Conservation (phyloP, 2,888 invertebrate species). For the Gastracanthus pulcherrimus region DNA sequence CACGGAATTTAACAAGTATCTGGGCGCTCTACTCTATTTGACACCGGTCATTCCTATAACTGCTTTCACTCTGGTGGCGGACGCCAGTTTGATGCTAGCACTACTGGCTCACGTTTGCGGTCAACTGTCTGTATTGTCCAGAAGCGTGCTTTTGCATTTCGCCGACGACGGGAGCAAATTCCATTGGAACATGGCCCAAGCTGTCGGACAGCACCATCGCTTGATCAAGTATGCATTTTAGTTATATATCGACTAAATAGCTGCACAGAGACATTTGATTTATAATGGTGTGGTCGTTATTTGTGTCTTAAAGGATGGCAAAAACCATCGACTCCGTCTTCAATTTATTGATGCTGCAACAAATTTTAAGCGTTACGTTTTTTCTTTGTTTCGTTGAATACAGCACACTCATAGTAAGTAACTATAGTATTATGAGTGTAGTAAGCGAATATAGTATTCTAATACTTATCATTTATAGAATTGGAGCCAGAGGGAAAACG, state of each 20-base stretch:
- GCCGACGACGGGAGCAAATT: not conserved
- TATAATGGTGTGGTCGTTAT: not conserved
- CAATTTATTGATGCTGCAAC: constrained; percentile 22
- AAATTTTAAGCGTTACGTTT: constrained; percentile 16
- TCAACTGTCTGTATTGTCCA: constrained; percentile 47
- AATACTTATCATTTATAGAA: not conserved
- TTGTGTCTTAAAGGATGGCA: not conserved
- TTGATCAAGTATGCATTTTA: constrained; percentile 46
- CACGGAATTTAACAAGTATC: not conserved
- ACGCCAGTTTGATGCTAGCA: constrained; percentile 10
- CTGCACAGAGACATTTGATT: not conserved
- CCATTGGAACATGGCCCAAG: not conserved
- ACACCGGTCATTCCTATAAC: constrained; percentile 29
- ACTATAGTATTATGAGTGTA: not conserved
- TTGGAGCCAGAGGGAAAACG: not conserved
- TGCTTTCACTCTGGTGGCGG: constrained; percentile 8
- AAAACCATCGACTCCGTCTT: constrained; percentile 13
- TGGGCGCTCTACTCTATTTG: constrained; percentile 5
- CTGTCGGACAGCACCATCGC: constrained; percentile 33
- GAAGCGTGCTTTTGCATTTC: constrained; percentile 16
- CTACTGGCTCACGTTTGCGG: constrained; percentile 55
- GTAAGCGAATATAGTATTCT: not conserved
- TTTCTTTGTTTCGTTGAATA: constrained; percentile 22
- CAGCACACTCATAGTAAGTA: constrained; percentile 9
- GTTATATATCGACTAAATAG: not conserved